Evolutionary conservation across 2,888 invertebrate genomes (phyloP).

Genomic region (Dynastes hyllus): DNA sequence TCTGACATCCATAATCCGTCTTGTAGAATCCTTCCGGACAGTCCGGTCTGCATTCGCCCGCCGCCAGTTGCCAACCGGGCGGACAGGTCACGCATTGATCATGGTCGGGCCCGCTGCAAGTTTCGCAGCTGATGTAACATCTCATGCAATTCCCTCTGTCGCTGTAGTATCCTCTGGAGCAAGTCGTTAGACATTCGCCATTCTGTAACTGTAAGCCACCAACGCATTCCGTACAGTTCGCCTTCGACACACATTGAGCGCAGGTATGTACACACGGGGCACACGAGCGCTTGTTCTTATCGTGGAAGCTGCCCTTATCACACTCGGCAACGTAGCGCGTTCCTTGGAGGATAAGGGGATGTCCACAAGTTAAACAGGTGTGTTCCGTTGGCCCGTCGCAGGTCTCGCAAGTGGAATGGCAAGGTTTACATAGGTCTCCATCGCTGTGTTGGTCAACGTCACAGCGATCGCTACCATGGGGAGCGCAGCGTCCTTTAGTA

Average conservation of each 20-base stretch:
- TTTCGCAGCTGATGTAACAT: constrained; percentile 89
- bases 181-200: constrained; percentile 87
- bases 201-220: constrained; percentile 82
- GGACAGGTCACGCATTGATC: constrained; percentile 92
- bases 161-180: constrained; percentile 88
- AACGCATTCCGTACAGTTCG: constrained; percentile 88
- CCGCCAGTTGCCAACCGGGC: constrained; percentile 85
- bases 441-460: constrained; percentile 82
- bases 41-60: constrained; percentile 88
- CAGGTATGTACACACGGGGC: constrained; percentile 88
- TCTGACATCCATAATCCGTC: constrained; percentile 86
- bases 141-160: constrained; percentile 88
- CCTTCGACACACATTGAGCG: constrained; percentile 82
- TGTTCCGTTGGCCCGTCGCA: constrained; percentile 85
- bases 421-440: constrained; percentile 80
- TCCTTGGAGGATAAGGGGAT: constrained; percentile 82
- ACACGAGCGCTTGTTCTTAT: constrained; percentile 79
- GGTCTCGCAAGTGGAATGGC: constrained; percentile 87
- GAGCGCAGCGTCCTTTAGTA: constrained; percentile 84
- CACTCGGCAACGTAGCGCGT: constrained; percentile 85
- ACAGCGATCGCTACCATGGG: constrained; percentile 81
- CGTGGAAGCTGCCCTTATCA: constrained; percentile 80
- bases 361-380: constrained; percentile 84
- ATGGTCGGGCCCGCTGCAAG: constrained; percentile 88
- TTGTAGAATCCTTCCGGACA: constrained; percentile 92